These are phyloP conservation scores for Coelopa frigida DNA, from an alignment of 1,140 invertebrate genomes.

Conservation along the genomic window DNA sequence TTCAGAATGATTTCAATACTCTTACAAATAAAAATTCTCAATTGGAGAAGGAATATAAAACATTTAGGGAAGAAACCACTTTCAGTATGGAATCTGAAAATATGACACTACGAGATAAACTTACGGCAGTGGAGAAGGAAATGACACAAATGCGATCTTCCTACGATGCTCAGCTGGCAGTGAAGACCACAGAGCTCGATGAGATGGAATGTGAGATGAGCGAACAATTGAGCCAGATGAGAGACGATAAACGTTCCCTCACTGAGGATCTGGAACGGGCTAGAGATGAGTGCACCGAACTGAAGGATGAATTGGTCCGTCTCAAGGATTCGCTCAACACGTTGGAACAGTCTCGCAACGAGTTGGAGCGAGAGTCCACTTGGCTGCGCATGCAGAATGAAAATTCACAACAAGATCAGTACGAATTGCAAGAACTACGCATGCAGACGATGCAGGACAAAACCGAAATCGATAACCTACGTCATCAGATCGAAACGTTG, in stretches of 20 bases:
- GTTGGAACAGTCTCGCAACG: slow-evolving; percentile 25
- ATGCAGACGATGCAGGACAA: slow-evolving; percentile 42
- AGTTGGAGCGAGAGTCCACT: slow-evolving; percentile 30
- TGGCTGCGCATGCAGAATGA: slow-evolving; percentile 39
- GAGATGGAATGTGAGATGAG: slow-evolving; percentile 55
- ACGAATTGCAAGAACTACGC: slow-evolving; percentile 37
- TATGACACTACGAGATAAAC: slow-evolving; percentile 35
- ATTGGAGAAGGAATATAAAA: slow-evolving; percentile 19
- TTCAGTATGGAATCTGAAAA: slow-evolving; percentile 37
- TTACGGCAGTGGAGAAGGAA: slow-evolving; percentile 46
- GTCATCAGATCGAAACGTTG: slow-evolving; percentile 31
- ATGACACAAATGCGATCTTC: slow-evolving; percentile 49
- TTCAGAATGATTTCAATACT: slow-evolving; percentile 20
- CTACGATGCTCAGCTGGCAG: slow-evolving; percentile 47
- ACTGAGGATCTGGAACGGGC: slow-evolving; percentile 48
- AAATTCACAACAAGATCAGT: slow-evolving; percentile 34
- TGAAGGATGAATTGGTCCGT: slow-evolving; percentile 48
- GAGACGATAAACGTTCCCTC: slow-evolving; percentile 47
- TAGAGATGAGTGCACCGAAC: slow-evolving; percentile 46
- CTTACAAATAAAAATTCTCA: slow-evolving; percentile 17
- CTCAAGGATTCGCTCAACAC: slow-evolving; percentile 43
- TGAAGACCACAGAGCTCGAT: slow-evolving; percentile 52
- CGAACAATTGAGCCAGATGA: slow-evolving; percentile 52
- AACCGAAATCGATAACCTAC: slow-evolving; percentile 40
- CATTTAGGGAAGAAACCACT: slow-evolving; percentile 7